Evolutionary conservation across 2,113 vertebrate genomes (phyloP), one percentile per base, ranked within the genome.

Genomic region (Microtus pennsylvanicus): DNA sequence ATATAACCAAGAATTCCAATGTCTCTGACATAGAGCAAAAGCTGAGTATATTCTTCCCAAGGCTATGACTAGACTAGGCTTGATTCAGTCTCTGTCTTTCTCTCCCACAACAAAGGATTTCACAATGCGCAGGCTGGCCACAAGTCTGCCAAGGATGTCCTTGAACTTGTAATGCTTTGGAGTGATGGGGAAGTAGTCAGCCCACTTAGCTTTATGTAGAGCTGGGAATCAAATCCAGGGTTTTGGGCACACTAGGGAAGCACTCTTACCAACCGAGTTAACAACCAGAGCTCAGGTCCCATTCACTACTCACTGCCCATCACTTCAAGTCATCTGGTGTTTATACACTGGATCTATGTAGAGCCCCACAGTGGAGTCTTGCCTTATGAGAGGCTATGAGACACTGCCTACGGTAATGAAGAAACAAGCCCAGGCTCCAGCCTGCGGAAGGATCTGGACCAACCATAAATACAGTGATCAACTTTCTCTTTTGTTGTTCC

Each of bases 381-480:
- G 63, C 77, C 11, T 52, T 47, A n/a, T 75, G 14, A 33, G 70
- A 74, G 72, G 38, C 83, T 9, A 35, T 7, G 45, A 85, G 75
- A 81, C 42, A 75, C 19, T 11, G 26, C 80, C 92, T 74, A 50
- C 87, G 33, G 55, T 50, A 12, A 87, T 72, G 52, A 69, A 67
- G 42, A 69, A 82, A 55, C 24, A 1, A 5, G 65, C 55, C 85
- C 35, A 33, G 35, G n/a, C 61, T n/a, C 72, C 22, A 45, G 72
- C 87, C 93, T 61, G 33, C 55, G 74, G 47, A 67, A 70, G 81
- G 67, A 91, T 35, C 58, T 93, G 81, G 87, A 92, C 77, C 77
- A 87, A n/a, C 80, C 96, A 92, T 90, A 95, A n/a, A 91, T 61
- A 93, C 95, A 95, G 90, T 77, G 94, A 92, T 96, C 94, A 97